These are phyloP conservation scores for Colletes collaris DNA, from an alignment of 2,888 invertebrate genomes.

Conservation along the genomic window DNA sequence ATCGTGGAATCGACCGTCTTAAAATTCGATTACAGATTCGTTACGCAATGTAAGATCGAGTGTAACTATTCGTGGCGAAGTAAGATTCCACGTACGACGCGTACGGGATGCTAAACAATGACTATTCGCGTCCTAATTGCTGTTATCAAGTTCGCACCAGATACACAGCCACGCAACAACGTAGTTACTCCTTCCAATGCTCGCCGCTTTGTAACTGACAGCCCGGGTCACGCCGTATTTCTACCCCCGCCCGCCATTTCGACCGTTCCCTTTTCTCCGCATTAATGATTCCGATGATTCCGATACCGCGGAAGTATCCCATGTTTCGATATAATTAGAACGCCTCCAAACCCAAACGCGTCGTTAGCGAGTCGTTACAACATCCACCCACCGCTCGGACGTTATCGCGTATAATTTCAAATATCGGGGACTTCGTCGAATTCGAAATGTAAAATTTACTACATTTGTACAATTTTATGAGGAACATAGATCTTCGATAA, in stretches of 20 bases:
- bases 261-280: constrained; percentile 42
- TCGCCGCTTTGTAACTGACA: constrained; percentile 48
- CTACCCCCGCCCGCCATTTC: constrained; percentile 48
- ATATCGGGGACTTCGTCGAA: too few species aligned
- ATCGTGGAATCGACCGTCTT: too few species aligned
- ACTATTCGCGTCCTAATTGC: constrained; percentile 50
- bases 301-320: constrained; percentile 1
- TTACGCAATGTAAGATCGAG: not conserved
- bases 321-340: constrained; percentile 5
- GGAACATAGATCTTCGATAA: too few species aligned
- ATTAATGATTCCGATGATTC: constrained; percentile 34
- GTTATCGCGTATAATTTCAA: too few species aligned
- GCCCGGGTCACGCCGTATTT: constrained; percentile 47
- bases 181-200: constrained; percentile 47
- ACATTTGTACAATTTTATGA: too few species aligned
- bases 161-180: constrained; percentile 46
- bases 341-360: too few species aligned
- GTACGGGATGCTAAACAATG: constrained; percentile 40
- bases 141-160: constrained; percentile 54
- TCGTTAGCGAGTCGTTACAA: too few species aligned
- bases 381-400: too few species aligned
- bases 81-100: not conserved
- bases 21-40: not conserved
- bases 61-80: too few species aligned
- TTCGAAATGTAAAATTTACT: too few species aligned